These are phyloP conservation scores for Papilio xuthus DNA, from an alignment of 1,140 invertebrate genomes.

Conservation along the genomic window DNA sequence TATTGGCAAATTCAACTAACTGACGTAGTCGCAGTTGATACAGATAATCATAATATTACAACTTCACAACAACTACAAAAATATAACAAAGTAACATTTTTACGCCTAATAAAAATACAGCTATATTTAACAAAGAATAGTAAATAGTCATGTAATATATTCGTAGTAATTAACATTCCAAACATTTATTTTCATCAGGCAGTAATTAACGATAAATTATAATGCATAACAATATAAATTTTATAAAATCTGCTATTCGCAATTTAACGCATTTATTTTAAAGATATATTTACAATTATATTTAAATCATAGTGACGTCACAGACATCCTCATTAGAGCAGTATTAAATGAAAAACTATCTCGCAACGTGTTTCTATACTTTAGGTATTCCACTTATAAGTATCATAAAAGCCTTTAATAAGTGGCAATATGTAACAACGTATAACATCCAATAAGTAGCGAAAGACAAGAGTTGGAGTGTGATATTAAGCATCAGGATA, in stretches of 20 bases:
- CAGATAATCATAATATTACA: conserved; percentile 16
- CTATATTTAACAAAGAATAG: background rate
- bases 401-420: background rate
- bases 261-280: too few species aligned
- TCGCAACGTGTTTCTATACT: background rate
- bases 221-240: background rate
- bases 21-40: background rate
- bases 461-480: conserved; percentile 19
- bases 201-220: background rate
- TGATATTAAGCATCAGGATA: conserved; percentile 31
- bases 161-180: background rate
- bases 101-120: background rate
- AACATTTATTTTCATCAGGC: background rate
- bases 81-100: conserved; percentile 25
- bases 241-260: background rate
- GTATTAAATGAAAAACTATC: background rate
- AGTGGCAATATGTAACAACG: conserved; percentile 45
- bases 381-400: background rate
- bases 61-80: conserved; percentile 5
- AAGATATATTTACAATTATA: background rate
- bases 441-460: conserved; percentile 38
- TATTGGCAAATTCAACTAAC: background rate
- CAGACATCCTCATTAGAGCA: background rate
- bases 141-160: background rate
- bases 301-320: background rate